Conservation (phyloP, 2,797 vertebrate species). For the Hybognathus amarus region DNA sequence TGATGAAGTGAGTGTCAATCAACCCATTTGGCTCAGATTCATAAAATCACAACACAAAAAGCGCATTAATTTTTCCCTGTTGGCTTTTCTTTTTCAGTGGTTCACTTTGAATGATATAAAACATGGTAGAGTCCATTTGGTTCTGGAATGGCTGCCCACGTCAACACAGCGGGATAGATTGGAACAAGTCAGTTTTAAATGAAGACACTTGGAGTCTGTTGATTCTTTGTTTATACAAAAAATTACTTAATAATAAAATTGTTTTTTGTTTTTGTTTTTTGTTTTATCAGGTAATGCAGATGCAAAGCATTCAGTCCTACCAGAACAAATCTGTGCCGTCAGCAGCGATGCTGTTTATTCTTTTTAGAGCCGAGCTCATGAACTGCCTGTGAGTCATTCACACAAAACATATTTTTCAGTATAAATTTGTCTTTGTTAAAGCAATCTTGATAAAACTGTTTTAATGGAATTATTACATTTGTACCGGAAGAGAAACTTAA, state of each 20-base stretch:
- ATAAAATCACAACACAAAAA: not conserved
- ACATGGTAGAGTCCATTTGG: conserved; percentile 80
- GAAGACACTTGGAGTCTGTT: not conserved
- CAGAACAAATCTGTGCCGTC: conserved; percentile 80
- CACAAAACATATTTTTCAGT: not conserved
- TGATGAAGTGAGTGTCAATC: conserved; percentile 80
- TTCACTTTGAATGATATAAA: conserved; percentile 80
- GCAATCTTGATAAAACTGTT: not conserved
- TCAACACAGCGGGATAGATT: conserved; percentile 69
- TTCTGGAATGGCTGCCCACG: conserved; percentile 76
- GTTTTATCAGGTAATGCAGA: conserved; percentile 82
- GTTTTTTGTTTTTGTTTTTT: too few relatives aligned
- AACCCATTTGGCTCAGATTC: not conserved
- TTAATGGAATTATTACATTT: not conserved
- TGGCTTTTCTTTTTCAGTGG: conserved; percentile 73
- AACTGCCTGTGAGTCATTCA: conserved; percentile 80
- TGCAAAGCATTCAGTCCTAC: conserved; percentile 82
- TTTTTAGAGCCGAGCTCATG: conserved; percentile 84
- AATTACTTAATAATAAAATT: not conserved
- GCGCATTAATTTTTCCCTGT: not conserved
- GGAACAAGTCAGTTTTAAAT: conserved; percentile 78
- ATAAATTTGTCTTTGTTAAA: not conserved
- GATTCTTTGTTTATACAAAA: not conserved
- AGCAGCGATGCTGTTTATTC: conserved; percentile 84
- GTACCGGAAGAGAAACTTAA: not conserved